Evolutionary conservation across 2,888 invertebrate species (phyloP).

Genomic region (Agriotes lineatus): DNA sequence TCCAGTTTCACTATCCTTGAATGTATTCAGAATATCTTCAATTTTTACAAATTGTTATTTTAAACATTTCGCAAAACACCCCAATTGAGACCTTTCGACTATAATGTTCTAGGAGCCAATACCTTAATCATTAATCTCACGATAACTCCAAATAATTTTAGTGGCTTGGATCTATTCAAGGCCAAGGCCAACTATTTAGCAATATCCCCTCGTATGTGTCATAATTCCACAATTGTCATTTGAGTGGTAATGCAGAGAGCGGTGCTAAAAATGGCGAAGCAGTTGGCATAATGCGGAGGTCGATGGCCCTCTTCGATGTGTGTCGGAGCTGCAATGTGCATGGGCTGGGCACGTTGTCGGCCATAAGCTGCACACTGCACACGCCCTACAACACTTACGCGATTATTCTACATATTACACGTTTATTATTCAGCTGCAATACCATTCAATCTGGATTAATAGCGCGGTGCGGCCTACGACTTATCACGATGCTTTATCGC

Average conservation of each 20-base stretch:
- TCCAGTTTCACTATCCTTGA: no score
- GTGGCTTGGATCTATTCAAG: no score
- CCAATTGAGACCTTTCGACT: no score
- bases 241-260: constrained; percentile 16
- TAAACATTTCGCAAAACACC: no score
- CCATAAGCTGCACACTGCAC: constrained; percentile 37
- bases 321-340: constrained; percentile 53
- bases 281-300: constrained; percentile 54
- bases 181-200: no score
- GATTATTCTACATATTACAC: constrained; percentile 23
- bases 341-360: constrained; percentile 41
- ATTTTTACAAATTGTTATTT: no score
- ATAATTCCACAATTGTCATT: neutral
- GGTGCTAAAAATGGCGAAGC: constrained; percentile 54
- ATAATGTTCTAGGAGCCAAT: no score
- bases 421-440: constrained; percentile 27
- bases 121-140: no score
- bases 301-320: constrained; percentile 53
- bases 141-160: no score
- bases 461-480: constrained; percentile 13
- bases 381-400: constrained; percentile 41
- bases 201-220: neutral
- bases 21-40: no score
- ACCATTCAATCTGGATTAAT: constrained; percentile 32
- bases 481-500: neutral